These are phyloP conservation scores for Diarsia rubi DNA, from an alignment of 2,888 invertebrate species.

Conservation along the genomic window DNA sequence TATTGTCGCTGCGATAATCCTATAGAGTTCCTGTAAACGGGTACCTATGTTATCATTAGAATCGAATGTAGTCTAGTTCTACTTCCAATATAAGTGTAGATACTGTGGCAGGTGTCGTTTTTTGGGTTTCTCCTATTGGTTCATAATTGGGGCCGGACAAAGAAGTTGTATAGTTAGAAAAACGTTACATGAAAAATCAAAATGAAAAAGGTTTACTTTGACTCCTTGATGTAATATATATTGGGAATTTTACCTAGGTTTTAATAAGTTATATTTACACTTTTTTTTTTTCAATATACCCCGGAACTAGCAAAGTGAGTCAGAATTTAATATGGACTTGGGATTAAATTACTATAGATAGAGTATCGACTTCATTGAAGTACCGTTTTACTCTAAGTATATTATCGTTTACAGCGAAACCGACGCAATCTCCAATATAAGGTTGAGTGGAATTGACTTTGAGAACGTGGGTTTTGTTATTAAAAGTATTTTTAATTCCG, in stretches of 20 bases:
- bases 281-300: constrained; percentile 37
- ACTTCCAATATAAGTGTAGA: neutral
- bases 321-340: constrained; percentile 34
- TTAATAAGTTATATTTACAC: neutral
- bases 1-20: neutral
- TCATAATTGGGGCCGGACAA: neutral
- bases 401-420: constrained; percentile 4
- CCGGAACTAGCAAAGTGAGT: constrained; percentile 12
- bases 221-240: too few species aligned
- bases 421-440: neutral
- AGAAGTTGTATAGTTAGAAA: neutral
- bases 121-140: neutral
- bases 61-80: neutral
- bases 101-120: neutral
- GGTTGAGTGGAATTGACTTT: constrained; percentile 24
- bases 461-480: neutral
- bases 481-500: neutral
- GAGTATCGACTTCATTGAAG: constrained; percentile 31
- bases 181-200: too few species aligned
- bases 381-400: constrained; percentile 1
- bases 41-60: neutral
- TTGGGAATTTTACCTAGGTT: neutral
- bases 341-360: constrained; percentile 30
- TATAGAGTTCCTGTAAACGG: neutral
- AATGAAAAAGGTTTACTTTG: too few species aligned